A percentile compares a stretch with the other conserved stretches of the same genome.
These are phyloP conservation scores for Eutolmus rufibarbis DNA, from an alignment of 2,888 invertebrate species.

Conservation along the genomic window DNA sequence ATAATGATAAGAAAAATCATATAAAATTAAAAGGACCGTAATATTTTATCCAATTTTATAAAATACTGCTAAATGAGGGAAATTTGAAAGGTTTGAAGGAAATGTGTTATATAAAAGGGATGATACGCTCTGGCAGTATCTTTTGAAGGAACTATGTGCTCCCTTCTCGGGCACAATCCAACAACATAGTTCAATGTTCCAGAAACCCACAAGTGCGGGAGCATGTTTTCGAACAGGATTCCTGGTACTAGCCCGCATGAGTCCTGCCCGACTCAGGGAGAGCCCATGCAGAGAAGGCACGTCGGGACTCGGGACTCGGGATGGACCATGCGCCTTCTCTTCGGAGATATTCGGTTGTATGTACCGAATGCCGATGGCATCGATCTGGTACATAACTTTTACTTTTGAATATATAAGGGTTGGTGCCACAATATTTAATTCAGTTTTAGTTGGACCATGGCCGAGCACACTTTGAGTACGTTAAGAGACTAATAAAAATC, in stretches of 20 bases:
- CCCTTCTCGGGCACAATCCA: not conserved
- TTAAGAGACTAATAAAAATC: not conserved
- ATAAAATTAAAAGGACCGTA: not conserved
- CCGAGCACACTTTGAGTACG: conserved; percentile 4
- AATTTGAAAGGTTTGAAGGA: not conserved
- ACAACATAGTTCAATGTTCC: conserved; percentile 12
- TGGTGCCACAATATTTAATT: conserved; percentile 43
- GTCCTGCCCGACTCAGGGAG: not conserved
- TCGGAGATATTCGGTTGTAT: not conserved
- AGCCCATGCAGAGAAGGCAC: not conserved
- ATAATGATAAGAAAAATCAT: not conserved
- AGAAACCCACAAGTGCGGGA: not conserved
- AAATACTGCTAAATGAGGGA: not conserved
- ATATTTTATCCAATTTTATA: not conserved
- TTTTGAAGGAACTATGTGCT: not conserved
- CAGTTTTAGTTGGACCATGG: conserved; percentile 44
- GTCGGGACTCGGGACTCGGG: not conserved
- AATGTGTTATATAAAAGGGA: not conserved
- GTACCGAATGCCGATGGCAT: conserved; percentile 38
- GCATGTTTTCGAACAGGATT: not conserved
- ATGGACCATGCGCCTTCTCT: conserved; percentile 13
- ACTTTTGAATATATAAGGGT: conserved; percentile 45
- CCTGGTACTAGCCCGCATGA: conserved; percentile 6
- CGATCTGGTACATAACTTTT: conserved; percentile 31
- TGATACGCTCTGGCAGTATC: not conserved